These are phyloP conservation scores for Sebastes vulpes DNA, from an alignment of 2,797 vertebrate species.

Conservation along the genomic window DNA sequence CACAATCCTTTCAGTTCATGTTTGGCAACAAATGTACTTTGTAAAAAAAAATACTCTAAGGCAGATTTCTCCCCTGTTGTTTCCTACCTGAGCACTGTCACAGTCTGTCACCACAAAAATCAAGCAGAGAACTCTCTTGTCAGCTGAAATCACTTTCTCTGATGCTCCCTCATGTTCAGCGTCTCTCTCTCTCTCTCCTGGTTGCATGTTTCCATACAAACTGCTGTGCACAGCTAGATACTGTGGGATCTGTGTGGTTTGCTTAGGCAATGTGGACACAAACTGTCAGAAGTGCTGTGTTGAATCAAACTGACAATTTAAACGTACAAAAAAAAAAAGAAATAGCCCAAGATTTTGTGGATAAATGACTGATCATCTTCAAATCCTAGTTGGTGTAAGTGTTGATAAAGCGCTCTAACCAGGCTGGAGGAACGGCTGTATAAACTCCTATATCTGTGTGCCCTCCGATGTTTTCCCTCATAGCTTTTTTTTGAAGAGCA, in stretches of 20 bases:
- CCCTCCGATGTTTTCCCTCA: constrained; percentile 43
- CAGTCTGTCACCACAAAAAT: constrained; percentile 69
- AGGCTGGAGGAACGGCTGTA: constrained; percentile 25
- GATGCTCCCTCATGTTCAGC: constrained; percentile 66
- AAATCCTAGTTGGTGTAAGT: constrained; percentile 26
- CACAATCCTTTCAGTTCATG: constrained; percentile 8
- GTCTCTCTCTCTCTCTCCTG: constrained; percentile 29
- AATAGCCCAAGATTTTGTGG: constrained; percentile 32
- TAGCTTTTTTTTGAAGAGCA: constrained; percentile 71
- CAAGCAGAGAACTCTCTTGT: constrained; percentile 70
- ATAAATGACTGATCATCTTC: constrained; percentile 47
- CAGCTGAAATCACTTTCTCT: constrained; percentile 75
- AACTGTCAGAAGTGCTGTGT: constrained; percentile 53
- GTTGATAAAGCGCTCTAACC: constrained; percentile 41
- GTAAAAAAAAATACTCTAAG: constrained; percentile 38
- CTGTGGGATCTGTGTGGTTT: constrained; percentile 51
- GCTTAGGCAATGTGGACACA: constrained; percentile 42
- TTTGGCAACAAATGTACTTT: constrained; percentile 37
- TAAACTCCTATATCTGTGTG: constrained; percentile 42
- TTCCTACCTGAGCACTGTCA: constrained; percentile 63
- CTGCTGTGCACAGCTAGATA: constrained; percentile 71
- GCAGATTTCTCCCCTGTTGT: constrained; percentile 40
- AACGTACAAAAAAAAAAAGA: constrained; percentile 7
- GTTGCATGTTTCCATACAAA: constrained; percentile 56
- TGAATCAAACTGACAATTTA: constrained; percentile 59